Conservation (phyloP, 2,797 vertebrate genomes). For the Artibeus jamaicensis region DNA sequence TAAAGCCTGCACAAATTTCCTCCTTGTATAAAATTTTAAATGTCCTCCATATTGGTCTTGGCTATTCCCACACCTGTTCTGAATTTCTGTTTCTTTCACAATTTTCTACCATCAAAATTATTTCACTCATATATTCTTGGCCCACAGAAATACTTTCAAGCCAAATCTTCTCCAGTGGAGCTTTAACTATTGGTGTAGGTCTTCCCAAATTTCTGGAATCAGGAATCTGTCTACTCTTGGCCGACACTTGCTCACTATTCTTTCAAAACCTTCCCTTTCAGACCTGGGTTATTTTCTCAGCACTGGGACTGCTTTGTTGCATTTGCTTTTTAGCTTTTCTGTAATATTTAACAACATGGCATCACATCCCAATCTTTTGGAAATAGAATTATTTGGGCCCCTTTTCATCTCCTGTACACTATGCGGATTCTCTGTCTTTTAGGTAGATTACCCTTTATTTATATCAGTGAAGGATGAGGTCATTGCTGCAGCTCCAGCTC, state of each 20-base stretch:
- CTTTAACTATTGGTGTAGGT: background rate
- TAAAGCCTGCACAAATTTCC: fast-evolving
- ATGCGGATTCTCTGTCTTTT: background rate
- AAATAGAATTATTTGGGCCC: background rate
- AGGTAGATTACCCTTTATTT: background rate
- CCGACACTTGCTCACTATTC: background rate
- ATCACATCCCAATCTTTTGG: background rate
- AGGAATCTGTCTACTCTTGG: background rate
- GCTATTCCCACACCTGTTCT: background rate
- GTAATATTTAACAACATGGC: background rate
- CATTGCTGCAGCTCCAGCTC: background rate
- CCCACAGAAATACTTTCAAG: background rate
- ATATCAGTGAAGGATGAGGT: background rate
- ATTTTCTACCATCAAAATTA: background rate
- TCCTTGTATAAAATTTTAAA: background rate
- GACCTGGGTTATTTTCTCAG: background rate
- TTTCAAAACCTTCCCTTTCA: background rate
- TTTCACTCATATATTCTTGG: background rate
- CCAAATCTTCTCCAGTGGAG: background rate
- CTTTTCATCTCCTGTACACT: background rate
- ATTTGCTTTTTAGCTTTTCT: background rate
- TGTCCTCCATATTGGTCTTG: background rate
- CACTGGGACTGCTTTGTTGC: background rate
- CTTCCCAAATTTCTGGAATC: background rate
- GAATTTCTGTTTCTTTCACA: background rate